These are phyloP conservation scores for Perdita meconis DNA, from an alignment of 2,888 invertebrate genomes.

Conservation along the genomic window DNA sequence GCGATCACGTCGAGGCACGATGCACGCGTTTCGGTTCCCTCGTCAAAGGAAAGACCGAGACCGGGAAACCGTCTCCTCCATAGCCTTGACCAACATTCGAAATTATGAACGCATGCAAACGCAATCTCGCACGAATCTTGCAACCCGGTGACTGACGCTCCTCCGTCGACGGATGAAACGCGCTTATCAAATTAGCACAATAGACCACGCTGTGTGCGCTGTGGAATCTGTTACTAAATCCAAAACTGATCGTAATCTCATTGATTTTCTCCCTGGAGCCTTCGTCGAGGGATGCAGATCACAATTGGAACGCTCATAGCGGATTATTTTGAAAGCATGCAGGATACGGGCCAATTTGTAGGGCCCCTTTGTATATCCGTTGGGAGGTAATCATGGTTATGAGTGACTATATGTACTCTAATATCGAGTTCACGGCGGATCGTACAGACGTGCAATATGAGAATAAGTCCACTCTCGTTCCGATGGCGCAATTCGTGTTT, in stretches of 20 bases:
- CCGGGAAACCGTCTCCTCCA: not conserved
- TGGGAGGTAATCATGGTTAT: slow-evolving; percentile 66
- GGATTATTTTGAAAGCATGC: slow-evolving; percentile 59
- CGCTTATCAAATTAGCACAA: slow-evolving; percentile 2
- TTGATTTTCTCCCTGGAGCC: not conserved
- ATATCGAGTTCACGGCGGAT: slow-evolving; percentile 54
- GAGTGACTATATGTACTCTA: slow-evolving; percentile 60
- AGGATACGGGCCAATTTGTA: slow-evolving; percentile 66
- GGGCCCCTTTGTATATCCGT: slow-evolving; percentile 73
- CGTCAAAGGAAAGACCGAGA: not conserved
- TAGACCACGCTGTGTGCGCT: not conserved
- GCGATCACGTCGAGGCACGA: not conserved
- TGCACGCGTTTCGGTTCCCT: not conserved
- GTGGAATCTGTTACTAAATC: not conserved
- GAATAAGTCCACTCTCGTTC: slow-evolving; percentile 46
- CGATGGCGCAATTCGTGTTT: not conserved
- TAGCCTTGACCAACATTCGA: slow-evolving; percentile 27
- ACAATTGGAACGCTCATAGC: slow-evolving; percentile 31
- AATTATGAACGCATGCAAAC: not conserved
- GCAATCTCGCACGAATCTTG: slow-evolving; percentile 1
- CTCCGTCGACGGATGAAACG: not conserved
- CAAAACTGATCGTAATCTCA: not conserved
- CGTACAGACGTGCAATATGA: slow-evolving; percentile 47
- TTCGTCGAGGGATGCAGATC: slow-evolving; percentile 8
- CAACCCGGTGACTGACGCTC: not conserved